A percentile compares a stretch with the other conserved stretches of the same genome.
phyloP scores from a whole-genome alignment of 1,140 invertebrate species.

The Drosophila nannoptera region DNA sequence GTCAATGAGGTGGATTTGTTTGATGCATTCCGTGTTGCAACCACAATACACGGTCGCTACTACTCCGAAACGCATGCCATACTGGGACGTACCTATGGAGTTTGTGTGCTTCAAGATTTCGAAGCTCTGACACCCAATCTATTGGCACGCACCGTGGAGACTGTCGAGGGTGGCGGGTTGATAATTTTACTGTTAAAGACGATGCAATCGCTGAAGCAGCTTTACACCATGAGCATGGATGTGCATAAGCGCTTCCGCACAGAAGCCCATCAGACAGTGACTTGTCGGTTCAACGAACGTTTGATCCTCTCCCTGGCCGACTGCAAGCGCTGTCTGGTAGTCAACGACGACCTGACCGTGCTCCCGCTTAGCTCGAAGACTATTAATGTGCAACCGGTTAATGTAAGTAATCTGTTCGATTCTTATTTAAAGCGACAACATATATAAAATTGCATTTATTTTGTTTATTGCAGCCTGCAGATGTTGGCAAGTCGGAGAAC shows the following conservation, averaged over 20 bases:
- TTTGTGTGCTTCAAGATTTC: constrained; percentile 99
- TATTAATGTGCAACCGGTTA: constrained; percentile 87
- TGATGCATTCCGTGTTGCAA: constrained; percentile 97
- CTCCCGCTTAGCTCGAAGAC: constrained; percentile 95
- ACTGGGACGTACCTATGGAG: constrained; percentile 98
- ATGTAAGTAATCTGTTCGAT: constrained; percentile 75
- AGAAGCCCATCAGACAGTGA: constrained; percentile 94
- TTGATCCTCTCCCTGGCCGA: constrained; percentile 95
- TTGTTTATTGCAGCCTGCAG: constrained; percentile 41
- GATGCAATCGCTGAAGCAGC: constrained; percentile 93
- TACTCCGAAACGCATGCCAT: constrained; percentile 99
- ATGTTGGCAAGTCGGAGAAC: constrained; percentile 74
- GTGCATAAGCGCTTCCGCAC: constrained; percentile 97
- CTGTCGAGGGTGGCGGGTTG: constrained; percentile 98
- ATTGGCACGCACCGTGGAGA: constrained; percentile 97
- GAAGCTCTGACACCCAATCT: constrained; percentile 99
- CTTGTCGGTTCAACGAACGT: constrained; percentile 97
- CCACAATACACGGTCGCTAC: constrained; percentile 98
- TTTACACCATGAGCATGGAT: constrained; percentile 99
- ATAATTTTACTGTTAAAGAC: constrained; percentile 93
- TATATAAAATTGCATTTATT: not conserved
- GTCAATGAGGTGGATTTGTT: constrained; percentile 98
- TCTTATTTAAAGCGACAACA: not conserved
- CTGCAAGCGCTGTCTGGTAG: constrained; percentile 92
- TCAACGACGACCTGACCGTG: constrained; percentile 95